phyloP scores from a whole-genome alignment of 2,888 invertebrate genomes.

The Ochlodes sylvanus region DNA sequence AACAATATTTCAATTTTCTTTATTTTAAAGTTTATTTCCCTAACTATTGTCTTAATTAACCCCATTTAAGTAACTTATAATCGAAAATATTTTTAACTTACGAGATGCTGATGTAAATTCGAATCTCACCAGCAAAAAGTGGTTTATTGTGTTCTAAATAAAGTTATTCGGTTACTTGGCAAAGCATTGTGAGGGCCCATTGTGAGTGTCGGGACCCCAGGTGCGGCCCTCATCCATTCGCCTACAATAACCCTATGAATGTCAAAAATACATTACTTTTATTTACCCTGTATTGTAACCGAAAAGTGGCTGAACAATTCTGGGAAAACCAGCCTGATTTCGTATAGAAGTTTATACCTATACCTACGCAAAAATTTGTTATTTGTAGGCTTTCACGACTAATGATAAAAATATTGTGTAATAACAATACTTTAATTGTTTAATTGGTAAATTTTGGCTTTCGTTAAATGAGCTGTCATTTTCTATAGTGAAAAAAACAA shows the following conservation, averaged over 20 bases:
- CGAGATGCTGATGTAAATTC: slow-evolving; percentile 48
- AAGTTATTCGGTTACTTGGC: slow-evolving; percentile 80
- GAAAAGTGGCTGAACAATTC: slow-evolving; percentile 54
- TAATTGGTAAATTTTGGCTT: no score
- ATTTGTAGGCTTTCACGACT: background rate
- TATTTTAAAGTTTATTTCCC: background rate
- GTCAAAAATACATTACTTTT: slow-evolving; percentile 78
- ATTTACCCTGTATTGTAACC: slow-evolving; percentile 69
- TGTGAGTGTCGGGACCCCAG: slow-evolving; percentile 66
- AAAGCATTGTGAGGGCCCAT: slow-evolving; percentile 72
- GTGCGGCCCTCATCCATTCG: slow-evolving; percentile 69
- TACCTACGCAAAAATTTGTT: background rate
- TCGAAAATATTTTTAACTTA: background rate
- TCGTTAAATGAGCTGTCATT: no score
- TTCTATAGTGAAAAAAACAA: no score
- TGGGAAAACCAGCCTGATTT: slow-evolving; percentile 17
- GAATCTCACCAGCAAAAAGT: slow-evolving; percentile 76
- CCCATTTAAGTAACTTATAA: background rate
- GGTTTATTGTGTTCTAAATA: slow-evolving; percentile 83
- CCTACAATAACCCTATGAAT: slow-evolving; percentile 76
- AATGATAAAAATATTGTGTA: no score
- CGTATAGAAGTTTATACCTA: background rate
- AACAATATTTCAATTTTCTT: no score
- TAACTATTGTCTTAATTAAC: background rate
- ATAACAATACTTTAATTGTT: no score